Evolutionary conservation across 2,797 vertebrate genomes (phyloP), one percentile per base, ranked within the genome.

Genomic region (Smutsia gigantea): DNA sequence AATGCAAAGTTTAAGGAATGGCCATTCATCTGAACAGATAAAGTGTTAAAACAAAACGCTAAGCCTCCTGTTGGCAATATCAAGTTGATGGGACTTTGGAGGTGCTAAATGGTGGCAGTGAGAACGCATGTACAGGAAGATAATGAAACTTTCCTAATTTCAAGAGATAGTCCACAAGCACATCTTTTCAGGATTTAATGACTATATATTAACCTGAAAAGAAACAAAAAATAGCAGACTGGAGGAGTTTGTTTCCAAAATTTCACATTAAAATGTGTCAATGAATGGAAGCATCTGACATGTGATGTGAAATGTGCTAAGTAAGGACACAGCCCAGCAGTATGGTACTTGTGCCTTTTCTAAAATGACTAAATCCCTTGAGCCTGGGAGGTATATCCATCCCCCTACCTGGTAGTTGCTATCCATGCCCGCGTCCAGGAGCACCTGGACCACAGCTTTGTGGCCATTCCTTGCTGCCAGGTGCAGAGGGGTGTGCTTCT

Each of bases 391-490:
- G 39, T 1, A 1, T 1, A 0, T 1, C 46, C 0, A 19, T 66
- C 74, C 71, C 2, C 81, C 71, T 98, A 99, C 99, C 99, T 99
- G 99, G 46, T 99, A 99, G 98, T 99, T 99, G 98, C 99, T 99
- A 94, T 99, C 99, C 99, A 99, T 99, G 98, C 99, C 99, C 1
- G 99, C 99, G 11, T 99, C 99, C 90, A 99, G 99, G 94, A 99
- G 99, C 92, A 99, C 99, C 84, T 99, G 99, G 42, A 99, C 99
- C 95, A 99, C 99, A 0, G 99, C 95, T 96, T 99, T 99, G 98
- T 99, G 99, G 25, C 99, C 99, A 0, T 99, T 99, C 81, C 99
- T 99, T 0, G 99, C 99, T 0, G 99, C 99, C 98, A 99, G 97
- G 97, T 99, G 99, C 95, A 99, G 98, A 0, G 99, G 99, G 0